phyloP scores from a whole-genome alignment of 2,797 vertebrate species.

The Phalanger gymnotis region DNA sequence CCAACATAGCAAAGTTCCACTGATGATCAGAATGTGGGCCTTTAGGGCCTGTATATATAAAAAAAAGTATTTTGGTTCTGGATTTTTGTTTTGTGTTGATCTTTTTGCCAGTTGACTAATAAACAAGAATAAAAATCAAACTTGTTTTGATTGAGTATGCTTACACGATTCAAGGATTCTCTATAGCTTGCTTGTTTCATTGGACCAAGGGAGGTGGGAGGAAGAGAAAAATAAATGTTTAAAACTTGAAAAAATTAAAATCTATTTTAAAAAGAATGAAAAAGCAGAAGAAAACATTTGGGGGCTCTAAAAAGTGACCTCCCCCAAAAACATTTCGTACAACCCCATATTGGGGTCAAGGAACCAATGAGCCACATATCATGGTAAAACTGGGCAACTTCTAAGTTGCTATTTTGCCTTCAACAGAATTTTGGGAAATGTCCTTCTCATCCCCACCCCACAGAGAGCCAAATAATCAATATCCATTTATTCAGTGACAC shows the following conservation, averaged over 20 bases:
- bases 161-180: not conserved
- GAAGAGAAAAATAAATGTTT: not conserved
- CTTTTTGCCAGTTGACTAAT: not conserved
- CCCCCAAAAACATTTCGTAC: not conserved
- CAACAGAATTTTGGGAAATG: not conserved
- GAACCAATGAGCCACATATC: not conserved
- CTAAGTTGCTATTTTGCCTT: not conserved
- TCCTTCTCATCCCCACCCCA: not conserved
- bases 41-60: not conserved
- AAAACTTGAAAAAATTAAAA: not conserved
- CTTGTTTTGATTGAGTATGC: not conserved
- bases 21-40: not conserved
- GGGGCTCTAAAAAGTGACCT: not conserved
- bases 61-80: not conserved
- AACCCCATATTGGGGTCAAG: not conserved
- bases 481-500: not conserved
- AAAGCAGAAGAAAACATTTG: not conserved
- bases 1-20: not conserved
- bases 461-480: not conserved
- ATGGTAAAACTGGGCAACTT: not conserved
- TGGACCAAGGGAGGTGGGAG: not conserved
- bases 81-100: not conserved
- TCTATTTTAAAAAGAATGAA: not conserved
- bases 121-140: not conserved
- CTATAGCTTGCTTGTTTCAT: not conserved